Evolutionary conservation across 2,113 vertebrate species (phyloP).

Genomic region (Podiceps cristatus): DNA sequence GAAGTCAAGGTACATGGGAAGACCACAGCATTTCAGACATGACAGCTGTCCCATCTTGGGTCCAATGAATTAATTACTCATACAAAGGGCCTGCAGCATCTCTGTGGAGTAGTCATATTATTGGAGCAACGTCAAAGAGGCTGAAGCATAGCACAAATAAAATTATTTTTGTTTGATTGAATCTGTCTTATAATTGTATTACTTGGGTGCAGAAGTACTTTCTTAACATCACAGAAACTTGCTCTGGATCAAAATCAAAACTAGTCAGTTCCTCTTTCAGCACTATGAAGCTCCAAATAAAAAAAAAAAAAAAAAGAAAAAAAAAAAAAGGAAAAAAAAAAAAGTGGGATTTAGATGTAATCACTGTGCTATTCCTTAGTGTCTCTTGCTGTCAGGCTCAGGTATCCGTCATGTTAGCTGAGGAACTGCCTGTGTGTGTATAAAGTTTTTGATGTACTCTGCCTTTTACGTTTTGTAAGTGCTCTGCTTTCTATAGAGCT

Average conservation of each 20-base stretch:
- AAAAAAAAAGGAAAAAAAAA: too few relatives aligned
- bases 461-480: neutral
- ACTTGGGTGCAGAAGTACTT: neutral
- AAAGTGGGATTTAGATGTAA: rapidly evolving
- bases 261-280: neutral
- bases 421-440: neutral
- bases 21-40: neutral
- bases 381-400: neutral
- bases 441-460: neutral
- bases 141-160: neutral
- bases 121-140: neutral
- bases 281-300: neutral
- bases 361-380: neutral
- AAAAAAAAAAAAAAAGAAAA: neutral
- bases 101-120: neutral
- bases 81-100: neutral
- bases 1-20: neutral
- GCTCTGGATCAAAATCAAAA: neutral
- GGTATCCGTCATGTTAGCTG: neutral
- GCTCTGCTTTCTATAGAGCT: neutral
- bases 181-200: neutral
- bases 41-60: neutral
- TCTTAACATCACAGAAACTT: neutral
- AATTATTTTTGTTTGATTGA: neutral
- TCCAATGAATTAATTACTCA: neutral